Conservation (phyloP, 2,888 invertebrate species). For the Isotomurus palustris region DNA sequence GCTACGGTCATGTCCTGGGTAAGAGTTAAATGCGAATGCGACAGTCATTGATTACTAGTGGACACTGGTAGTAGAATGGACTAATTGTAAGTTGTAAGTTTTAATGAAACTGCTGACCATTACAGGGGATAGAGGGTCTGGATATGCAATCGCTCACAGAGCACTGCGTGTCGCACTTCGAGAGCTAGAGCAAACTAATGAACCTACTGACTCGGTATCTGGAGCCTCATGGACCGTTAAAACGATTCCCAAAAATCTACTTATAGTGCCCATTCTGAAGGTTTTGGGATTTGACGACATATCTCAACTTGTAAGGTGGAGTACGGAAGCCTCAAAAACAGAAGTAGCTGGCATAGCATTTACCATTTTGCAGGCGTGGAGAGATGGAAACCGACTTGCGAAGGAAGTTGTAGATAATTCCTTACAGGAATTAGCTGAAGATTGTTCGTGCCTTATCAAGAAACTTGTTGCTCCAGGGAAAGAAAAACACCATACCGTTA, state of each 20-base stretch:
- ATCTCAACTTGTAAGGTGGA: conserved; percentile 34
- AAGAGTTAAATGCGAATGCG: neutral
- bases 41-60: too few relatives aligned
- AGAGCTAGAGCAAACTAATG: conserved; percentile 33
- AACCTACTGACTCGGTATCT: neutral
- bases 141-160: conserved; percentile 32
- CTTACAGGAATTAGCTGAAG: conserved; percentile 33
- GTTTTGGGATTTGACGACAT: conserved; percentile 21
- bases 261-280: conserved; percentile 14
- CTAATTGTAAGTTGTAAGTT: neutral
- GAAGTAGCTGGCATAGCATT: conserved; percentile 35
- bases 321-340: conserved; percentile 32
- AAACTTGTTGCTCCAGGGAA: conserved; percentile 18
- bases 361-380: conserved; percentile 23
- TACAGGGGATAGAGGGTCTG: conserved; percentile 40
- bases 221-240: neutral
- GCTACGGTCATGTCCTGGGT: conserved; percentile 43
- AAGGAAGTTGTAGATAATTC: conserved; percentile 24
- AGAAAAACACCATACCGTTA: conserved; percentile 8
- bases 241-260: neutral
- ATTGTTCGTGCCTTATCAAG: conserved; percentile 31
- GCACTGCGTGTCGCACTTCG: conserved; percentile 29
- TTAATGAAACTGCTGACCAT: neutral
- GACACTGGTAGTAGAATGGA: too few relatives aligned
- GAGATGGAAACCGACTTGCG: conserved; percentile 20